These are phyloP conservation scores for Apostichopus japonicus DNA, from an alignment of 35 echinoderm and acorn worm genomes.

Conservation along the genomic window DNA sequence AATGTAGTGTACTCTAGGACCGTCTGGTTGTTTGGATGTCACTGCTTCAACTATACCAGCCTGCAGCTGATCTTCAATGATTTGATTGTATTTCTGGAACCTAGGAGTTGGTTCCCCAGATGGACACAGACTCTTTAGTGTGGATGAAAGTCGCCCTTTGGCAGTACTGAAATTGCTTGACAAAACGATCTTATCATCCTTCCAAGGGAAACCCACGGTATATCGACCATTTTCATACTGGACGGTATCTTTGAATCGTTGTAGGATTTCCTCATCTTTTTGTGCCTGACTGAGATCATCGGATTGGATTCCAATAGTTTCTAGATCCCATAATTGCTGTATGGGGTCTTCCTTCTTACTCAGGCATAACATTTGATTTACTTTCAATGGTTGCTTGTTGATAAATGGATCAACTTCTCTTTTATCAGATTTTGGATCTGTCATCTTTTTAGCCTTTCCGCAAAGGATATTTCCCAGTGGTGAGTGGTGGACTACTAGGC, in stretches of 20 bases:
- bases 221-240: conserved; percentile 3
- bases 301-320: not conserved
- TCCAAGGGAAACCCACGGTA: conserved; percentile 23
- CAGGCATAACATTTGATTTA: too few species aligned
- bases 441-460: not conserved
- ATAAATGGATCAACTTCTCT: not conserved
- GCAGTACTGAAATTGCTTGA: conserved; percentile 1
- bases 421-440: conserved; percentile 3
- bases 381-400: not conserved
- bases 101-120: not conserved
- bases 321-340: not conserved
- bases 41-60: not conserved
- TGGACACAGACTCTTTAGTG: not conserved
- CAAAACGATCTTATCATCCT: not conserved
- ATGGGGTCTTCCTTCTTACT: too few species aligned
- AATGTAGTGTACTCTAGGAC: conserved; percentile 17
- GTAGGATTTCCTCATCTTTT: too few species aligned
- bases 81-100: conserved; percentile 28
- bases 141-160: not conserved
- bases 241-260: not conserved
- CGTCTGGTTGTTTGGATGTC: not conserved
- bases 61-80: not conserved
- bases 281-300: not conserved
- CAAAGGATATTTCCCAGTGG: conserved; percentile 9
- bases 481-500: conserved; percentile 7